Conservation (phyloP, 2,888 invertebrate species). For the Dynastes hyllus region DNA sequence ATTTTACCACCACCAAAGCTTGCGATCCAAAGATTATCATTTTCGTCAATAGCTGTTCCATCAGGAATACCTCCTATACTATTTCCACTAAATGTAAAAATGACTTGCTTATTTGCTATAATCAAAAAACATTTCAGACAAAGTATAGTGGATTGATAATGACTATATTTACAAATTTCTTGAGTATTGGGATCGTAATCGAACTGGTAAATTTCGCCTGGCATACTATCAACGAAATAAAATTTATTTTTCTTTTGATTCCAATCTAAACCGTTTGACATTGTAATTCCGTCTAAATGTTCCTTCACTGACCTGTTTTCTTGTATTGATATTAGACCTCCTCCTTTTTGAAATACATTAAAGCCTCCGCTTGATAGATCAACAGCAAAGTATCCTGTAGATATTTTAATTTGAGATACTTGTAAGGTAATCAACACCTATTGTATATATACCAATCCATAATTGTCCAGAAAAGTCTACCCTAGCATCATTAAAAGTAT, state of each 20-base stretch:
- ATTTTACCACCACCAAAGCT: constrained; percentile 70
- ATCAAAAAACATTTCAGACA: neutral
- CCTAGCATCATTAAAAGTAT: constrained; percentile 81
- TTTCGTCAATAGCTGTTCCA: constrained; percentile 70
- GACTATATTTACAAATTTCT: neutral
- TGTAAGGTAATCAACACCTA: neutral
- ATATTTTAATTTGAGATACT: neutral
- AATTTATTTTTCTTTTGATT: constrained; percentile 77
- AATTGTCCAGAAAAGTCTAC: constrained; percentile 81
- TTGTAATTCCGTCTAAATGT: constrained; percentile 59
- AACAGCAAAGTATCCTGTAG: neutral
- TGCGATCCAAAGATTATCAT: constrained; percentile 79
- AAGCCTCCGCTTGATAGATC: neutral
- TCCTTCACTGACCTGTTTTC: constrained; percentile 53
- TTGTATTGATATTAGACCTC: constrained; percentile 47
- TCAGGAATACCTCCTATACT: constrained; percentile 7
- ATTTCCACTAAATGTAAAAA: constrained; percentile 7
- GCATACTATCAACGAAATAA: constrained; percentile 84
- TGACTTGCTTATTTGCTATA: constrained; percentile 25
- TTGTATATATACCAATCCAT: constrained; percentile 71
- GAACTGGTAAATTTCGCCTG: constrained; percentile 78
- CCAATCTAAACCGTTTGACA: constrained; percentile 84
- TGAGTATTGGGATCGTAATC: constrained; percentile 73
- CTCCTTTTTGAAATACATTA: constrained; percentile 7
- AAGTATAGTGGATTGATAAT: neutral